phyloP scores from a whole-genome alignment of 2,113 vertebrate species.

The Setophaga coronata region DNA sequence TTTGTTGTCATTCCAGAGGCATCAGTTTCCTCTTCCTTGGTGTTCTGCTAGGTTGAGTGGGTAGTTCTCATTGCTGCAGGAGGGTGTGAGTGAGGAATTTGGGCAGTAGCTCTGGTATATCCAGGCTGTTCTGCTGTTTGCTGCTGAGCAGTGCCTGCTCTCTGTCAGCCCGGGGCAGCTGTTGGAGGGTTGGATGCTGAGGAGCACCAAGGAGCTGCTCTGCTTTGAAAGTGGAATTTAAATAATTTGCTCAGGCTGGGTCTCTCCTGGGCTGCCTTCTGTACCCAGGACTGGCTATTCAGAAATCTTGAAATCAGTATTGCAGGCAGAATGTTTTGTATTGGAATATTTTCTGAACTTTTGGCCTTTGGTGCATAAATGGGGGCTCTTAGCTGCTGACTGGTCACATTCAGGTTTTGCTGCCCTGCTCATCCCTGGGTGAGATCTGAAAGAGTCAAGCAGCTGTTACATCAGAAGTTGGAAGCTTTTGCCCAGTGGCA shows the following conservation, averaged over 20 bases:
- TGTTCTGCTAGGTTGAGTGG: background rate
- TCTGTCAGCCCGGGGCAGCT: background rate
- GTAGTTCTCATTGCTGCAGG: background rate
- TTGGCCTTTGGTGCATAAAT: background rate
- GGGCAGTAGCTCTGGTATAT: background rate
- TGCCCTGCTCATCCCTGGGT: background rate
- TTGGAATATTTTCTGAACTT: background rate
- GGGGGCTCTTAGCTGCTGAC: background rate
- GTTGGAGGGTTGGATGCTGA: background rate
- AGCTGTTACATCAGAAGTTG: background rate
- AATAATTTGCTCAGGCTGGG: background rate
- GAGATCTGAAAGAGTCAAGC: background rate
- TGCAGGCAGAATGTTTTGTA: background rate
- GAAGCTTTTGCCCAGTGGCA: background rate
- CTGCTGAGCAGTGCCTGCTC: background rate
- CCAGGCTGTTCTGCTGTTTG: background rate
- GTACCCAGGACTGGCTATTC: background rate
- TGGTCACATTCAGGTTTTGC: background rate
- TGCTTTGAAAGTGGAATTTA: background rate
- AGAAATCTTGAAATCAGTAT: background rate
- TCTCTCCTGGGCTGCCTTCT: background rate
- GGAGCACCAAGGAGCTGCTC: background rate
- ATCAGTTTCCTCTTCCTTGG: background rate
- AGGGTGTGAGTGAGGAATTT: background rate
- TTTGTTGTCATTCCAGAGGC: background rate